Conservation (phyloP, 2,888 invertebrate genomes). For the Tetragonisca angustula region DNA sequence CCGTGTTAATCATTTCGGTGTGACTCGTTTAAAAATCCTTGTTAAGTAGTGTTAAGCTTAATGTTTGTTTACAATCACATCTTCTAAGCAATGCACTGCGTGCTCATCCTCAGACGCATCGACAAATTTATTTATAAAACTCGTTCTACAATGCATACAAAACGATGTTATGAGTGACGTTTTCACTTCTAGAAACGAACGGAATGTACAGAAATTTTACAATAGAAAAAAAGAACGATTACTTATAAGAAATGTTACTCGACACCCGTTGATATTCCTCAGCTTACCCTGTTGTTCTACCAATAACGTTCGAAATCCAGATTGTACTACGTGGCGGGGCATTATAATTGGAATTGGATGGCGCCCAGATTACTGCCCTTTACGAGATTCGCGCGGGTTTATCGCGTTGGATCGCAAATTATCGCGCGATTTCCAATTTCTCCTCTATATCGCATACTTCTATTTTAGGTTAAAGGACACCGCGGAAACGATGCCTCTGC, state of each 20-base stretch:
- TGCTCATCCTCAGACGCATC: neutral
- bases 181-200: neutral
- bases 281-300: slow-evolving; percentile 26
- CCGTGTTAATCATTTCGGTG: slow-evolving; percentile 20
- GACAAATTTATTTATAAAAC: neutral
- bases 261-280: slow-evolving; percentile 9
- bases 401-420: slow-evolving; percentile 16
- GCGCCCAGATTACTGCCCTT: slow-evolving; percentile 38
- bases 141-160: neutral
- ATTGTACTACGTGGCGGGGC: slow-evolving; percentile 17
- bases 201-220: slow-evolving; percentile 1
- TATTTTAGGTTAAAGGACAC: slow-evolving; percentile 49
- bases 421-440: slow-evolving; percentile 22
- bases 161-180: neutral
- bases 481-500: slow-evolving; percentile 6
- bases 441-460: slow-evolving; percentile 34
- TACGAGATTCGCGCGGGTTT: slow-evolving; percentile 36
- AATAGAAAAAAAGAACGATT: no score
- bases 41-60: neutral
- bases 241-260: slow-evolving; percentile 18
- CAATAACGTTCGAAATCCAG: slow-evolving; percentile 29
- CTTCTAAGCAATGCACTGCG: slow-evolving; percentile 7
- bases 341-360: slow-evolving; percentile 61
- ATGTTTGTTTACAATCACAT: slow-evolving; percentile 46
- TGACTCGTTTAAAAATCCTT: neutral